Evolutionary conservation across 1,140 invertebrate genomes (phyloP).

Genomic region (Himalopsyche phryganea): DNA sequence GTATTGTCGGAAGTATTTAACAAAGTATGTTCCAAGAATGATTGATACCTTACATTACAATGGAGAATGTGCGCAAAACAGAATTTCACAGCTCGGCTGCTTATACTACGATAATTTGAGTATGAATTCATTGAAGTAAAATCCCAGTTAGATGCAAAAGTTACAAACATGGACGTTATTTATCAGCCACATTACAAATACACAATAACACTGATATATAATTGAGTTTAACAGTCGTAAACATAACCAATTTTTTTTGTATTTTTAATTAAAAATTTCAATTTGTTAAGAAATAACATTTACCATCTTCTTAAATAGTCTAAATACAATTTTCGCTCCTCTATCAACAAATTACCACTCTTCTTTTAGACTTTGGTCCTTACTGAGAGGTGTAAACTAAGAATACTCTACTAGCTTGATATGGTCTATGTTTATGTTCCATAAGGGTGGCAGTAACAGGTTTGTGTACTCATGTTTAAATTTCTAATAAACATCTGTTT

Average conservation of each 20-base stretch:
- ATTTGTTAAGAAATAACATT: conserved; percentile 13
- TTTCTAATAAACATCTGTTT: too few species aligned
- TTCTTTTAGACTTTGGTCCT: conserved; percentile 27
- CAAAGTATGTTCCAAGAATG: conserved; percentile 19
- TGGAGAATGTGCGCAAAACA: conserved; percentile 30
- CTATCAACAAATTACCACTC: conserved; percentile 24
- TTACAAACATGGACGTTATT: conserved; percentile 32
- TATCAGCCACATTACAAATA: conserved; percentile 26
- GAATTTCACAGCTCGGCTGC: not conserved
- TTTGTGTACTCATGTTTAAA: not conserved
- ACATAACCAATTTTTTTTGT: conserved; percentile 20
- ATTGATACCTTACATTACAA: conserved; percentile 23
- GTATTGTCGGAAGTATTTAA: conserved; percentile 32
- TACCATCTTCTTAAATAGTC: conserved; percentile 21
- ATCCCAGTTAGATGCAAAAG: conserved; percentile 7
- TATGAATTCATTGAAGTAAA: not conserved
- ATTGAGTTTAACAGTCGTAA: conserved; percentile 24
- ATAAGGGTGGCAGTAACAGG: not conserved
- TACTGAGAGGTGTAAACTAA: conserved; percentile 23
- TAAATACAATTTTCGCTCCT: conserved; percentile 28
- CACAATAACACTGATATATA: conserved; percentile 27
- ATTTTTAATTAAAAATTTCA: conserved; percentile 13
- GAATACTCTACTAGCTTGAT: conserved; percentile 31
- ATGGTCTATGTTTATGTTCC: conserved; percentile 25
- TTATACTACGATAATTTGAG: not conserved